Evolutionary conservation across 2,888 invertebrate species (phyloP), one percentile per base, ranked within the genome.

Genomic region (Apocheima hispidaria): DNA sequence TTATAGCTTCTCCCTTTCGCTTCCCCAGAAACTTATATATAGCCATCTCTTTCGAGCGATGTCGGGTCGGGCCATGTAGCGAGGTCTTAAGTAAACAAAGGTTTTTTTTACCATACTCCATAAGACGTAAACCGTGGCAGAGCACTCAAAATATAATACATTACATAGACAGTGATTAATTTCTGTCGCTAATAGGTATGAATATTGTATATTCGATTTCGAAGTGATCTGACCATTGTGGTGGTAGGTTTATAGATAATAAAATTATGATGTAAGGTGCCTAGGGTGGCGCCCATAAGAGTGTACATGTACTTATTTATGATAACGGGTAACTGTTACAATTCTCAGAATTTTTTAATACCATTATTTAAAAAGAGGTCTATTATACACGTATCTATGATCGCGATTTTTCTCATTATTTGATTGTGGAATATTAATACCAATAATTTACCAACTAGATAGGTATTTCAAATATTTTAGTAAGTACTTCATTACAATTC

Each of bases 401-500:
- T 26, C 26, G 9, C 14, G 14, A 14, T 46, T 33, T 20, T 7
- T 28, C 40, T 23, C 23, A 23, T 20, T 16, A 41, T 41, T 23
- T 46, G 18, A 10, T 10, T 28, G 44, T 18, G 28, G 18, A 44
- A 12, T 44, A 46, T 46, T 30, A 20, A 30, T 46, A 46, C 46
- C 12, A 18, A 10, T 20, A 14, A 18, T 18, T 46, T 30, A 46
- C 30, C 46, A 46, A 30, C 28, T 46, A 46, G 28, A 6, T 46
- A 46, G 18, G 12, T 44, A 26, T 46, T 26, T 30, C 20, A 40
- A 40, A 56, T 33, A 49, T 40, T 33, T 16, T 33, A 49, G 23
- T 56, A 56, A 56, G 41, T 56, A 56, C 49, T 49, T 60, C 41
- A 49, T 41, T 60, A 41, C 28, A 23, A 41, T 40, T 35, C 38